Conservation (phyloP, 23 tunicate species). For the Styela plicata region DNA sequence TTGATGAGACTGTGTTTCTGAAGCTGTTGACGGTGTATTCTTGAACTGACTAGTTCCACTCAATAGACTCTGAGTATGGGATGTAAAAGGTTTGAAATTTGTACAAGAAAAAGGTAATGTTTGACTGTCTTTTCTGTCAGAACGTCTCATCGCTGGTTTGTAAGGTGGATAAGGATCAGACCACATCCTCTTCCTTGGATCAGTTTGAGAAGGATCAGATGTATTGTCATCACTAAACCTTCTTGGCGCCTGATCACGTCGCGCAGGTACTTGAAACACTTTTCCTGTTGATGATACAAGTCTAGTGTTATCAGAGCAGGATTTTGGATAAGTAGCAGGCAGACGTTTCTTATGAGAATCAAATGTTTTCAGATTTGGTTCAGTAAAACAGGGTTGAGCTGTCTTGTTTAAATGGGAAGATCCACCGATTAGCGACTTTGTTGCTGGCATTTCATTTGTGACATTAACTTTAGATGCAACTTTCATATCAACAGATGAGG, state of each 20-base stretch:
- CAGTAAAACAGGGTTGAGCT: too few species aligned
- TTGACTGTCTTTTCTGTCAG: background rate
- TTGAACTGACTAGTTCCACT: background rate
- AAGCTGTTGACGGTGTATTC: background rate
- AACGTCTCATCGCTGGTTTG: background rate
- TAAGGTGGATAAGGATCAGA: constrained; percentile 3
- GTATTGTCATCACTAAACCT: background rate
- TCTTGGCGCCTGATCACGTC: background rate
- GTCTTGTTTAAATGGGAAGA: too few species aligned
- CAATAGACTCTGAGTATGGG: background rate
- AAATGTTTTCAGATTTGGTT: background rate
- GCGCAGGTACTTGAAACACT: constrained; percentile 3
- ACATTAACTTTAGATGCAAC: background rate
- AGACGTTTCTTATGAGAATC: background rate
- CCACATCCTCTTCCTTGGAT: background rate
- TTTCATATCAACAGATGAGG: background rate
- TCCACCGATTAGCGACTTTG: too few species aligned
- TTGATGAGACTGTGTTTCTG: too few species aligned
- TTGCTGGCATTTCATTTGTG: background rate
- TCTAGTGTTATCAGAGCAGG: background rate
- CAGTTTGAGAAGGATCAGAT: background rate
- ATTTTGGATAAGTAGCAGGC: background rate
- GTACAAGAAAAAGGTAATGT: background rate
- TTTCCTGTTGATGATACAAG: constrained; percentile 4
- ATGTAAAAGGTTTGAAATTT: background rate